A percentile compares a stretch with the other conserved stretches of the same genome.
Conservation (phyloP, 2,113 vertebrate species). For the Rhegmatorhina hoffmannsi region DNA sequence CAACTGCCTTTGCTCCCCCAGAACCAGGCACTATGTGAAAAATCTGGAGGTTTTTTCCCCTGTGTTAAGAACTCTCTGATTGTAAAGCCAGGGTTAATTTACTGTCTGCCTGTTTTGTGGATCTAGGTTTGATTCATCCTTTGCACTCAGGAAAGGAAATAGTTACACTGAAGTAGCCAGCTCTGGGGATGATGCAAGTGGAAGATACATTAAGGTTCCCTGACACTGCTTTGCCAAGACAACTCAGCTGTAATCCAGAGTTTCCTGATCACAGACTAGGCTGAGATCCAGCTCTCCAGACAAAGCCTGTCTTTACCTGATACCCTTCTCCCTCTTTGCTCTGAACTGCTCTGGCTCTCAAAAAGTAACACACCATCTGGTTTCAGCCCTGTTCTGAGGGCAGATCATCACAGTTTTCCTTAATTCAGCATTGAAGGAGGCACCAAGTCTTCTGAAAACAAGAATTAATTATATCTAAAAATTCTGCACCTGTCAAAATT, state of each 20-base stretch:
- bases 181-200: background rate
- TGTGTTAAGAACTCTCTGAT: background rate
- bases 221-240: background rate
- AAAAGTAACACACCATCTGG: background rate
- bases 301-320: background rate
- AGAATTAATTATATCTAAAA: background rate
- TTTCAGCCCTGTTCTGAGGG: background rate
- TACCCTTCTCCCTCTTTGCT: background rate
- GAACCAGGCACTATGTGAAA: background rate
- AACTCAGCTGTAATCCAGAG: background rate
- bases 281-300: background rate
- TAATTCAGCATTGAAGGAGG: background rate
- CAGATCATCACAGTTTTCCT: background rate
- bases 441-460: background rate
- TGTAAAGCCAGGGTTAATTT: background rate
- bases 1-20: background rate
- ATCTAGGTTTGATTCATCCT: background rate
- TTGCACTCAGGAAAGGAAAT: background rate
- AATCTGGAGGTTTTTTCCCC: background rate
- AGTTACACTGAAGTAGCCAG: background rate
- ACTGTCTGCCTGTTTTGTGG: background rate
- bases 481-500: background rate
- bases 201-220: background rate
- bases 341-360: background rate
- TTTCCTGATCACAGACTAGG: background rate